Percentiles rank a stretch among this genome's conserved stretches.
These are phyloP conservation scores for Phaethon lepturus DNA, from an alignment of 2,113 vertebrate genomes.

Conservation along the genomic window DNA sequence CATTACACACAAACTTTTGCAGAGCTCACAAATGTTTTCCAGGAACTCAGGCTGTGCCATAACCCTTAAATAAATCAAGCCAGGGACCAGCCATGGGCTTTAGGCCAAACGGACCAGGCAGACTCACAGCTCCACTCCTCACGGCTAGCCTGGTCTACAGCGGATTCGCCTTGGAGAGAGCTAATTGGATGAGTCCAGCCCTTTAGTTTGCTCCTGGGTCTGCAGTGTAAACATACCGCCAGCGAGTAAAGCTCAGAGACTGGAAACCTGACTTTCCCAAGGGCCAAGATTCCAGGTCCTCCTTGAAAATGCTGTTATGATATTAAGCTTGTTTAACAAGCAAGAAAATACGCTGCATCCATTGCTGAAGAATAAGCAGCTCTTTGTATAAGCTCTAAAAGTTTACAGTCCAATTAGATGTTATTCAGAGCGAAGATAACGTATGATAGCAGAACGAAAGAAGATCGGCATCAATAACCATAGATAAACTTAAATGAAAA, in stretches of 20 bases:
- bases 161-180: fast-evolving
- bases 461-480: background rate
- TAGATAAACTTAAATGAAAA: background rate
- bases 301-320: background rate
- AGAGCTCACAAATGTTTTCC: background rate
- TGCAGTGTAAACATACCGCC: fast-evolving
- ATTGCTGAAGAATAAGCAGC: background rate
- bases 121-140: background rate
- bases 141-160: background rate
- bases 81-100: fast-evolving
- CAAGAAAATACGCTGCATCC: background rate
- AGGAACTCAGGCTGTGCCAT: background rate
- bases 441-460: background rate
- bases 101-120: background rate
- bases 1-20: background rate
- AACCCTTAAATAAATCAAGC: background rate
- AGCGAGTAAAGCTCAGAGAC: background rate
- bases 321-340: background rate
- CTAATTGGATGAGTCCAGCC: fast-evolving
- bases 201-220: background rate
- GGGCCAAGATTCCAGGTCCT: background rate
- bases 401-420: background rate
- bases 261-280: background rate
- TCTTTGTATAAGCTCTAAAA: background rate
- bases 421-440: background rate